Evolutionary conservation across 1,140 invertebrate genomes (phyloP), one percentile per base, ranked within the genome.

Genomic region (Hyposmocoma kahamanoa): DNA sequence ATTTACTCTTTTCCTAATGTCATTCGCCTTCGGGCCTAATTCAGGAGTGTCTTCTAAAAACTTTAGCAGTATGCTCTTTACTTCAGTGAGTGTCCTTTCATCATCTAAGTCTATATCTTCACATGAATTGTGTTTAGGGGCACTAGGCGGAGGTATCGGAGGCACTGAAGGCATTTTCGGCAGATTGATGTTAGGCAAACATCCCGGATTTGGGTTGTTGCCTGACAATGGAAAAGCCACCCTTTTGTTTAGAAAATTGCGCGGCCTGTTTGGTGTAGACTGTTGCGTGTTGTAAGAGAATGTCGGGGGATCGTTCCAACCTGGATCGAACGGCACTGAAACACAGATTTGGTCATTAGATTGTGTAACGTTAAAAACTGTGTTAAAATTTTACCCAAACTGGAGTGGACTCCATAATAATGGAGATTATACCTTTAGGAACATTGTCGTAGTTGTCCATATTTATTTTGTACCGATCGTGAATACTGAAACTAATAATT

Each of bases 281-380:
- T 79, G 71, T 48, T 79, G 73, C 17, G 69, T 47, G 45, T 72
- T 82, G 26, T 81, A 87, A 6, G 82, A 67, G 45, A 88, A 76
- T 28, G 70, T 80, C 17, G 88, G 88, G n/a, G 88, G 88, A 62
- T 89, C 88, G 56, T 89, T 89, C 88, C 88, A 89, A 9, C 87
- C 88, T 22, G 87, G 88, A 55, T 88, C 86, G 38, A 75, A 79
- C 11, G 72, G 52, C 15, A 64, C 83, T 86, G 64, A 45, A 84
- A 79, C 22, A 48, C 3, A 34, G 3, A 34, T n/a, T n/a, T n/a
- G 3, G 13, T 4, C 6, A 34, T 34, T 9, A 34, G 9, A 34
- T n/a, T 34, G 30, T n/a, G 6, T 26, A 6, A 6, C 24, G 24
- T 3, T 3, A 34, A 34, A 13, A 9, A 34, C n/a, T n/a, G n/a